Base-by-base conservation (phyloP, 2,888 invertebrate genomes). In the Patella caerulea region DNA sequence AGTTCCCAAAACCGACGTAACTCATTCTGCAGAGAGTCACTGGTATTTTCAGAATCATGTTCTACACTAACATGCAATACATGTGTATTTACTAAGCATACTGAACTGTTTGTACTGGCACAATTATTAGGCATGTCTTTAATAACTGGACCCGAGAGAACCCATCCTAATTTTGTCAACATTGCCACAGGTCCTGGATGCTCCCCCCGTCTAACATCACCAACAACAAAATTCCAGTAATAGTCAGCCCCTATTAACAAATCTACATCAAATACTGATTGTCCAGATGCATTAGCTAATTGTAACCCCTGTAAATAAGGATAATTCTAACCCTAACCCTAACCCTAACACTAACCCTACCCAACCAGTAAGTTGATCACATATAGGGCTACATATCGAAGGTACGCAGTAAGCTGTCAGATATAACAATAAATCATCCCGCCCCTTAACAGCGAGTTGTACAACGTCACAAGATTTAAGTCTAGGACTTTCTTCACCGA, bases 321-420 rank as follows among this genome's bases (percentile, higher is more conserved):
- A 59, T 59, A 59, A 19, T 59, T 34, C 4, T 59, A n/a, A n/a
- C n/a, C n/a, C n/a, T n/a, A n/a, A n/a, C n/a, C n/a, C n/a, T n/a
- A n/a, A n/a, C n/a, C n/a, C n/a, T n/a, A n/a, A n/a, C n/a, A n/a
- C n/a, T n/a, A n/a, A n/a, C n/a, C n/a, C n/a, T n/a, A n/a, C n/a
- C n/a, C n/a, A n/a, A n/a, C n/a, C 17, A 59, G 59, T 59, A 17
- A 59, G 19, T 19, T 59, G 59, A 11, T 59, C 59, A 59, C n/a
- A 59, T 59, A 59, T 59, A 59, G 59, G 59, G 59, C 59, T 59
- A 59, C 59, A 59, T 17, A 59, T 59, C 19, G 59, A 59, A 59
- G 59, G 59, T 19, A 59, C 59, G 19, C 59, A 59, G 59, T 59
- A 59, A 19, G 59, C 59, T 59, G 59, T 59, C 59, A 59, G n/a